Evolutionary conservation across 2,113 vertebrate species (phyloP).

Genomic region (Cromileptes altivelis): DNA sequence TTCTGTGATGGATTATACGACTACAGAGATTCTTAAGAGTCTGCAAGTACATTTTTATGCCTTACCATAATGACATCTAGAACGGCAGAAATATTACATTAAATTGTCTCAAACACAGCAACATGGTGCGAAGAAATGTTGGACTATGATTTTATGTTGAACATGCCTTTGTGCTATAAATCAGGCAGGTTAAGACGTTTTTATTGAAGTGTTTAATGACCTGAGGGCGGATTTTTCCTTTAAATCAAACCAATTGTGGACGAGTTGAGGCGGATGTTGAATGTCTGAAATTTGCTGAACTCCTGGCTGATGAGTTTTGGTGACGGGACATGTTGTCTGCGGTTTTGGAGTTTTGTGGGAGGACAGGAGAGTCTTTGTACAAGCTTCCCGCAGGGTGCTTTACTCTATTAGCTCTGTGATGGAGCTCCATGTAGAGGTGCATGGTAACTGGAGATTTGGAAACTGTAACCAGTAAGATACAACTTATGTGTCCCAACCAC

Average conservation of each 20-base stretch:
- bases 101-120: neutral
- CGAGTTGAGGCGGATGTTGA: neutral
- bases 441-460: neutral
- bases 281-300: neutral
- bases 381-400: slow-evolving; percentile 14
- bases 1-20: neutral
- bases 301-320: neutral
- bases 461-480: neutral
- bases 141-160: too few relatives aligned
- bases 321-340: neutral
- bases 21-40: too few relatives aligned
- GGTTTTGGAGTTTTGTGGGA: neutral
- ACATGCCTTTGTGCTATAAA: neutral
- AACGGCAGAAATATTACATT: neutral
- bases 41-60: neutral
- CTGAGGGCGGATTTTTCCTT: neutral
- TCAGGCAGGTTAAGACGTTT: neutral
- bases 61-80: neutral
- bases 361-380: neutral
- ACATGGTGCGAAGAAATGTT: too few relatives aligned
- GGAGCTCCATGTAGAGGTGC: neutral
- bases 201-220: neutral
- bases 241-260: neutral
- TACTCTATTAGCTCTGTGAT: neutral
- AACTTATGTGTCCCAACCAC: neutral